Percentiles rank a stretch among this genome's conserved stretches.
Conservation (phyloP, 1,140 invertebrate species). For the Hycleus cichorii region DNA sequence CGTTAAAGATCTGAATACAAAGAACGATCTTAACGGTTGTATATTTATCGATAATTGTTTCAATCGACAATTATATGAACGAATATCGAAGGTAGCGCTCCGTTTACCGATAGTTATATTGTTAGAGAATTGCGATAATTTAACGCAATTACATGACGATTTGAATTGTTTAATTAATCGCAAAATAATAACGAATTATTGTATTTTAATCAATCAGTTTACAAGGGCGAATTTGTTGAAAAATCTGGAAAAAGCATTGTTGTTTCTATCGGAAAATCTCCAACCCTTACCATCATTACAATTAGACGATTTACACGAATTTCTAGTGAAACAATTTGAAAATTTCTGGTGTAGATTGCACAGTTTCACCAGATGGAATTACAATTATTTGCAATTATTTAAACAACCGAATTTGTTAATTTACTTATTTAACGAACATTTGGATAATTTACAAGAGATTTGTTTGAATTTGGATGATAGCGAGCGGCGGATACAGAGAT, state of each 20-base stretch:
- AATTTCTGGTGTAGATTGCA: constrained; percentile 58
- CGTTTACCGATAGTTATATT: too few species aligned
- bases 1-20: too few species aligned
- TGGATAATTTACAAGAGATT: constrained; percentile 52
- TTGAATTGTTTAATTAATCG: constrained; percentile 34
- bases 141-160: too few species aligned
- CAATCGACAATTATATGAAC: too few species aligned
- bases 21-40: too few species aligned
- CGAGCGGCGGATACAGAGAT: constrained; percentile 36
- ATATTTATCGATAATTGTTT: too few species aligned
- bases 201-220: constrained; percentile 21
- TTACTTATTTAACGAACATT: constrained; percentile 56
- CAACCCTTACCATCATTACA: constrained; percentile 47
- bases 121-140: too few species aligned
- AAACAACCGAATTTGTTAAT: constrained; percentile 52
- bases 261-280: constrained; percentile 52
- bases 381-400: constrained; percentile 42
- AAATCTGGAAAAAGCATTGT: constrained; percentile 46
- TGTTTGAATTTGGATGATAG: constrained; percentile 46
- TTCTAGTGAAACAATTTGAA: constrained; percentile 51
- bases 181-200: constrained; percentile 25
- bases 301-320: constrained; percentile 50
- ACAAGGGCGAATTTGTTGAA: constrained; percentile 19
- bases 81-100: too few species aligned
- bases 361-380: constrained; percentile 44